These are phyloP conservation scores for Tauraco hartlaubi DNA, from an alignment of 2,797 vertebrate genomes.

Conservation along the genomic window DNA sequence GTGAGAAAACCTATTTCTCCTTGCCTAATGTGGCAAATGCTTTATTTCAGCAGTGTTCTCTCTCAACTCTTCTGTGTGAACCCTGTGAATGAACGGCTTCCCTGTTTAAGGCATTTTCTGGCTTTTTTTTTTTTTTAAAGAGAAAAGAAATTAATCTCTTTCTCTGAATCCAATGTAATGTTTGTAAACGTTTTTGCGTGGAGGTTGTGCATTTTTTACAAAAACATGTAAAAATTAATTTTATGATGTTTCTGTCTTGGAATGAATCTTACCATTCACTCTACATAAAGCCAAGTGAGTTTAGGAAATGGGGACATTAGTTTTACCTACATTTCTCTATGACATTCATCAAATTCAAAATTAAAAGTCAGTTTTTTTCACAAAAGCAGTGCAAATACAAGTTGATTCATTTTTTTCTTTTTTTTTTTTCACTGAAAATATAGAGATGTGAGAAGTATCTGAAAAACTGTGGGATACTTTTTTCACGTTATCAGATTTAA, in stretches of 20 bases:
- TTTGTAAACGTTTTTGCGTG: neutral
- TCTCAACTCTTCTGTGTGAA: neutral
- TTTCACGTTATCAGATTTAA: neutral
- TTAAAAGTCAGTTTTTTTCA: neutral
- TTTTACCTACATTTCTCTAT: neutral
- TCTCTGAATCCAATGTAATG: neutral
- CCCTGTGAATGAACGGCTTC: neutral
- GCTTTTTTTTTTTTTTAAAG: no score
- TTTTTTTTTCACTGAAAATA: neutral
- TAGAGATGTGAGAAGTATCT: neutral
- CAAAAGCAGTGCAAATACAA: neutral
- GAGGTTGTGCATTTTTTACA: neutral
- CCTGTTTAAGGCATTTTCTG: neutral
- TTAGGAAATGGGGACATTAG: neutral
- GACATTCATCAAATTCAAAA: neutral
- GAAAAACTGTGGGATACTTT: neutral
- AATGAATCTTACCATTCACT: neutral
- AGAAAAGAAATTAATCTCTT: neutral
- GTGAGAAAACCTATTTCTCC: slow-evolving; percentile 13
- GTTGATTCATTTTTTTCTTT: neutral
- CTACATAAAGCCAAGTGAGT: slow-evolving; percentile 5
- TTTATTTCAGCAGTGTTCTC: neutral
- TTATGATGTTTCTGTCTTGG: neutral
- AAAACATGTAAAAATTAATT: neutral
- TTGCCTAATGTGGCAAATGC: neutral